Conservation (phyloP, 2,888 invertebrate genomes). For the Tenthredo notha region DNA sequence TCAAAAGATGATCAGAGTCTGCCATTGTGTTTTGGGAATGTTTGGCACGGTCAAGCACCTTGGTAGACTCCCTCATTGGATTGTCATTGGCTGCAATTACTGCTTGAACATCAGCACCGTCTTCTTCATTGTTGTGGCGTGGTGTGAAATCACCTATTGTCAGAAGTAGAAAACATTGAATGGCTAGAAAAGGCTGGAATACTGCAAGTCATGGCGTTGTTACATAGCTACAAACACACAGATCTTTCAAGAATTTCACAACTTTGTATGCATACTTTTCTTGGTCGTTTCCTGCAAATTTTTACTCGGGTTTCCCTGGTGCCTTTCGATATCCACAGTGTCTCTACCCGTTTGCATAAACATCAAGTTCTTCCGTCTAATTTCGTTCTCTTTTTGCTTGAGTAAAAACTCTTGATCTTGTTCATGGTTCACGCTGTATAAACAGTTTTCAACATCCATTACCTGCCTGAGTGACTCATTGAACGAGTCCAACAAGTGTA, state of each 20-base stretch:
- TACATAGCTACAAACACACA: not conserved
- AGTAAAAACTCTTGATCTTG: conserved; percentile 64
- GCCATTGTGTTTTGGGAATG: conserved; percentile 35
- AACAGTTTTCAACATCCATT: conserved; percentile 80
- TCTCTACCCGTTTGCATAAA: conserved; percentile 59
- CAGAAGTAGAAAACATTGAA: not conserved
- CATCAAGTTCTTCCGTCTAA: conserved; percentile 62
- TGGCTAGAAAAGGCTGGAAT: not conserved
- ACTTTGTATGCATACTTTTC: not conserved
- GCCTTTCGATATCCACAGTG: conserved; percentile 52
- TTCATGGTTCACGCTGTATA: conserved; percentile 67
- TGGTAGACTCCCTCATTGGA: conserved; percentile 12
- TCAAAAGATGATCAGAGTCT: conserved; percentile 58
- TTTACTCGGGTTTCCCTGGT: conserved; percentile 45
- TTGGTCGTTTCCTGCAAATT: not conserved
- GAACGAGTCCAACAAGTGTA: conserved; percentile 82
- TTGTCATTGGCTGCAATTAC: conserved; percentile 26
- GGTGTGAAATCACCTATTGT: conserved; percentile 9
- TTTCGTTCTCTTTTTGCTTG: conserved; percentile 64
- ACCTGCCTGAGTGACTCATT: conserved; percentile 82
- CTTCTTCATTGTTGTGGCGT: conserved; percentile 9
- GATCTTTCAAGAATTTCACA: not conserved
- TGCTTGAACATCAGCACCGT: not conserved
- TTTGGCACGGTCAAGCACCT: conserved; percentile 27
- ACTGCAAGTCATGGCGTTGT: not conserved